Evolutionary conservation across 2,113 vertebrate species (phyloP), one percentile per base, ranked within the genome.

Genomic region (Uria aalge): DNA sequence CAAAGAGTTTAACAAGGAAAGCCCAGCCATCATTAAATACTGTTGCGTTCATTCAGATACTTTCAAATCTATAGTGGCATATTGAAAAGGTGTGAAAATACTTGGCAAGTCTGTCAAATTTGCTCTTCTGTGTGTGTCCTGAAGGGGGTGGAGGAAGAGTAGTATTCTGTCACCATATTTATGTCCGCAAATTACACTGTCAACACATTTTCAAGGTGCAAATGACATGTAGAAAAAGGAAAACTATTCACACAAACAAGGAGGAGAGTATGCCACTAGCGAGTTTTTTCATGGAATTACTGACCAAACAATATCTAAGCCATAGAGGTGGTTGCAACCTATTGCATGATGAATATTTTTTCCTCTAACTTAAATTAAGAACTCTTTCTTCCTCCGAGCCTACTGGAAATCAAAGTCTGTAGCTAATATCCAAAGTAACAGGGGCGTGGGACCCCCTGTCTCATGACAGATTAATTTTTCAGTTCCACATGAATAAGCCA

Each of bases 11-110:
- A 43, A 50, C 12, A 47, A 91, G 50, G 18, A 81, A 84, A 60
- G 12, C 8, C 24, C n/a, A 69, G 8, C 23, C 4, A 6, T 43
- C 2, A 0, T 66, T 79, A 69, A 85, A 50, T 88, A 62, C 15
- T 1, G 23, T 43, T 26, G 24, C 8, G 2, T 63, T 91, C 43
- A 36, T 85, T 94, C 63, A 73, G 29, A 36, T 41, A 19, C 11
- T 62, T 66, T 74, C 50, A 3, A 82, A 53, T 85, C 53, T 68
- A 6, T 22, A 85, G 36, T 67, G 71, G 16, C 26, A 45, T 81
- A 56, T 63, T 40, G 66, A 86, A 92, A 93, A 73, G 24, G 55
- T 74, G 40, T 69, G 34, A 90, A 94, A 92, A 52, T 57, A 72
- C 30, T 79, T 73, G 19, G 30, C 21, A 78, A 36, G 14, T 52